These are phyloP conservation scores for Lasiurus borealis DNA, from an alignment of 2,113 vertebrate genomes.

Conservation along the genomic window DNA sequence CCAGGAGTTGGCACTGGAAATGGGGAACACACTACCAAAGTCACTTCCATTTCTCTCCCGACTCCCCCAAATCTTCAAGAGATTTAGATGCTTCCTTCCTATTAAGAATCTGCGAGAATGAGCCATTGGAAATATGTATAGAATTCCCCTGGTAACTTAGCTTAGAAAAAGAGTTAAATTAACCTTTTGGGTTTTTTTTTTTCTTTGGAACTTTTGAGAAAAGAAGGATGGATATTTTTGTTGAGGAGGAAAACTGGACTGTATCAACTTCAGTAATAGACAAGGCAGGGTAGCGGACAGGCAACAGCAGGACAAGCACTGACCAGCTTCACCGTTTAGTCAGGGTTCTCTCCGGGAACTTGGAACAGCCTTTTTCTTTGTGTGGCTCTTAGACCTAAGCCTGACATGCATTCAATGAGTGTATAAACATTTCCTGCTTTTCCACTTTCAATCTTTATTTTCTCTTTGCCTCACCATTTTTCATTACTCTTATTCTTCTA, in stretches of 20 bases:
- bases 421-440: neutral
- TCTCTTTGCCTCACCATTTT: neutral
- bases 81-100: neutral
- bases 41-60: neutral
- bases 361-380: neutral
- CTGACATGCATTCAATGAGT: neutral
- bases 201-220: neutral
- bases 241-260: neutral
- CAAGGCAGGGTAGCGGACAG: neutral
- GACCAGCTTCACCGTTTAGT: neutral
- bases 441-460: neutral
- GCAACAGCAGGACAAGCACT: neutral
- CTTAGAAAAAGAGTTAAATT: neutral
- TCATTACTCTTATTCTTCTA: neutral
- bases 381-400: neutral
- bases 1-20: neutral
- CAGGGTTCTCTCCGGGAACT: neutral
- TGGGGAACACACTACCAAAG: neutral
- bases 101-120: conserved; percentile 3
- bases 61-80: neutral
- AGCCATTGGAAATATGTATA: neutral
- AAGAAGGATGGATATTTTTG: neutral
- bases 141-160: neutral
- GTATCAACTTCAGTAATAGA: neutral
- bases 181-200: neutral